Base-by-base conservation (phyloP, 1,140 invertebrate species). In the Linepithema humile region DNA sequence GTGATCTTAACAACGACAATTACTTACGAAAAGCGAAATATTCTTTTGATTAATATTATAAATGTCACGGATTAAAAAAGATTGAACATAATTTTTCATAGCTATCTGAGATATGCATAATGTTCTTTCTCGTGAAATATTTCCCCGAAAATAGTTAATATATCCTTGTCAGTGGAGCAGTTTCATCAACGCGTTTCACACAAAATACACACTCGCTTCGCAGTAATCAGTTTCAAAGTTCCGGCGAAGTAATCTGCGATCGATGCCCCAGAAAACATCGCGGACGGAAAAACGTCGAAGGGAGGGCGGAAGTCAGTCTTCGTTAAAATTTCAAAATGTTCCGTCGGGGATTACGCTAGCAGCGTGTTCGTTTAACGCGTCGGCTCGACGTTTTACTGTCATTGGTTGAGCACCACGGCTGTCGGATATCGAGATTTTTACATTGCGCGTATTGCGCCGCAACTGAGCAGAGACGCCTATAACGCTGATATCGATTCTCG, bases 401-500 rank as follows among this genome's bases (percentile, higher is more conserved):
- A 70, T 40, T 53, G 53, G 64, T 82, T 72, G 67, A 64, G 64
- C 64, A 57, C 69, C 23, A 50, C 72, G 59, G 67, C 50, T 85
- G 84, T 82, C 84, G 78, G 85, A 60, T 50, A 72, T 73, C 67
- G 77, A 86, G 84, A 86, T 87, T 83, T 86, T 87, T 86, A 64
- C 74, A 86, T 82, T 72, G 84, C 75, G 48, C 64, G 75, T 57
- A 82, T 74, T 73, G 57, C 38, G 50, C 29, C 62, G 69, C 70
- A 80, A 59, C 55, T 45, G 64, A 80, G 57, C 62, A 53, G 60
- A 74, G 82, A 72, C 67, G 60, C 43, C 78, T 72, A 82, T 86
- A 87, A 82, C 62, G 43, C 53, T 57, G 85, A 87, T 86, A 87
- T 86, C 70, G 85, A 86, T 86, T 86, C 75, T 85, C 50, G 55